These are phyloP conservation scores for Lagopus leucura DNA, from an alignment of 2,113 vertebrate species.

Conservation along the genomic window DNA sequence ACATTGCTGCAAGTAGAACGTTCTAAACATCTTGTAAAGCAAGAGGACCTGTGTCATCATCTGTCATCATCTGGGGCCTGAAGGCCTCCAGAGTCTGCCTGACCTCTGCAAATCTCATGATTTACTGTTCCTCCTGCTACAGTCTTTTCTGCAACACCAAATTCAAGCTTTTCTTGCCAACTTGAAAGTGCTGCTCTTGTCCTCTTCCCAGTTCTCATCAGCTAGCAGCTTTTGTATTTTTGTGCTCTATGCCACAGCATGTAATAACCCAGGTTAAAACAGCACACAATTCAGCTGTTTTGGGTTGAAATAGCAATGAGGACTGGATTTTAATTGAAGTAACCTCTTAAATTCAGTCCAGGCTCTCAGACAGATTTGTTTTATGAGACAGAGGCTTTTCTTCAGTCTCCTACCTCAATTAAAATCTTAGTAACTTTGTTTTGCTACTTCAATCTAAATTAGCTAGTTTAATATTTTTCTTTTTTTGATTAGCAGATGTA, in stretches of 20 bases:
- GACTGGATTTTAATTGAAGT: neutral
- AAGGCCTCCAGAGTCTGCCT: neutral
- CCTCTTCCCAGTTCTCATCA: neutral
- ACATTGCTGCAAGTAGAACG: neutral
- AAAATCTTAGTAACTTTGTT: slow-evolving; percentile 39
- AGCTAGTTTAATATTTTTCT: neutral
- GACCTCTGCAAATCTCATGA: neutral
- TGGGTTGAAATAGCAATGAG: neutral
- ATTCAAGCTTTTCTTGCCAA: neutral
- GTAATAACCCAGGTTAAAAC: slow-evolving; percentile 14
- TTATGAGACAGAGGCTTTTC: slow-evolving; percentile 20
- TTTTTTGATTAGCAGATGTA: neutral
- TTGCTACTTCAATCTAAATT: neutral
- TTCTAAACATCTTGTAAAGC: neutral
- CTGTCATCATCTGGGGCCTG: neutral
- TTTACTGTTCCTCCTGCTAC: neutral
- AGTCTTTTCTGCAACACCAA: neutral
- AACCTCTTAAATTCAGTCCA: slow-evolving; percentile 15
- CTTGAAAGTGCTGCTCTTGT: neutral
- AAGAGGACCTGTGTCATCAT: neutral
- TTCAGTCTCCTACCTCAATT: neutral
- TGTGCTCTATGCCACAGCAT: neutral
- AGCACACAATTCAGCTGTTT: neutral
- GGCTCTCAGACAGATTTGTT: neutral
- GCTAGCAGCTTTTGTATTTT: neutral